Base-by-base conservation (phyloP, 2,797 vertebrate genomes). In the Hydrolagus colliei region DNA sequence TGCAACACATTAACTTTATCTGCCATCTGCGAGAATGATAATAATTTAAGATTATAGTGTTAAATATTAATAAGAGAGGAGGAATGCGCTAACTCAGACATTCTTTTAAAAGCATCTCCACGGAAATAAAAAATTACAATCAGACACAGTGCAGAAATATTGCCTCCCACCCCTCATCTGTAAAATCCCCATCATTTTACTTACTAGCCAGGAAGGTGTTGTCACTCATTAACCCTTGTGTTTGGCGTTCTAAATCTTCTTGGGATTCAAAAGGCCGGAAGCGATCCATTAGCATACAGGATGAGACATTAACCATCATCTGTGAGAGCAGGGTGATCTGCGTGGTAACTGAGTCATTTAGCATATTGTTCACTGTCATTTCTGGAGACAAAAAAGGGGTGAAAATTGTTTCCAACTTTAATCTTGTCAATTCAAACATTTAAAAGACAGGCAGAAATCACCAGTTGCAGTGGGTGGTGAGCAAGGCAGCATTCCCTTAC, bases 151-250 rank as follows among this genome's bases (percentile, higher is more conserved):
- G 5, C 14, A 63, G 16, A 32, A 16, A 14, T 14, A 14, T 80
- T 62, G 1, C 27, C 10, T 0, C n/a, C 62, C 20, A 62, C 27
- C 32, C 22, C 61, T 22, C 41, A 20, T 6, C 61, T 1, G 32
- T 67, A 79, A 5, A 22, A 73, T 77, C 77, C 0, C 9, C 41
- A 11, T 11, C 72, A 86, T 9, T 16, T 20, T 84, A 92, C 93
- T 92, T 89, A 94, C 93, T 92, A 87, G 92, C 93, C 88, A 95
- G 88, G 84, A 94, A 90, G 75, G 87, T 88, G 20, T 94, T 95
- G 79, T 89, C 86, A 67, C 86, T 86, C 89, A 90, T 91, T 52
- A 95, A 90, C n/a, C 90, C 88, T 1, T 59, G 87, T 22, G 91
- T 91, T 14, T 87, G 87, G 0, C 76, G 20, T 62, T 94, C 92